Percentiles rank a stretch among this genome's conserved stretches.
These are phyloP conservation scores for Pseudorhombus dupliciocellatus DNA, from an alignment of 2,113 vertebrate genomes.

Conservation along the genomic window DNA sequence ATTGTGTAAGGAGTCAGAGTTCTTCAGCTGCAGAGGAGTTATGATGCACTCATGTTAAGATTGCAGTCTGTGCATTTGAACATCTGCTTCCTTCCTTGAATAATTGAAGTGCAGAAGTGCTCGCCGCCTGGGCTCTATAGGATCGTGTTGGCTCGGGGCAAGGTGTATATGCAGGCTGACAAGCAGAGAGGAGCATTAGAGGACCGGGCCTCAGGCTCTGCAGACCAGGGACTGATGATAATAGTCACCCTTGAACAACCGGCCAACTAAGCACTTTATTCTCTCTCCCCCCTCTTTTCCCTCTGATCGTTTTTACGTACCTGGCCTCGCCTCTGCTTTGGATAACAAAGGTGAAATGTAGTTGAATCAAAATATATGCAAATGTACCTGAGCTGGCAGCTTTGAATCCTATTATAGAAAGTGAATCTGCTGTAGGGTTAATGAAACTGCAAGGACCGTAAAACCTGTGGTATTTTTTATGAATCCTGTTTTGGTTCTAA, in stretches of 20 bases:
- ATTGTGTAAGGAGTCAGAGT: not conserved
- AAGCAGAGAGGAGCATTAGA: constrained; percentile 29
- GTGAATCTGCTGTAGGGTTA: constrained; percentile 2
- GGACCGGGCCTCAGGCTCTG: constrained; percentile 49
- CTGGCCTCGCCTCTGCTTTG: constrained; percentile 10
- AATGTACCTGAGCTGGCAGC: not conserved
- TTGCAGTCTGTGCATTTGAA: constrained; percentile 14
- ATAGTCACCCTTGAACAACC: constrained; percentile 44
- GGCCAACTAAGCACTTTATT: constrained; percentile 50
- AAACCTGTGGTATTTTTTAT: not conserved
- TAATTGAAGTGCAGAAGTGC: constrained; percentile 51
- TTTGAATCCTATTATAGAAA: constrained; percentile 6
- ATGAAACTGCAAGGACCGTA: not conserved
- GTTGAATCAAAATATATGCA: constrained; percentile 32
- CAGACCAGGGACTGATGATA: constrained; percentile 54
- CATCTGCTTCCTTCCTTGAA: constrained; percentile 26
- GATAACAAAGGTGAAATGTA: constrained; percentile 37
- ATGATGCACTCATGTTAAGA: constrained; percentile 17
- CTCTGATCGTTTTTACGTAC: constrained; percentile 13
- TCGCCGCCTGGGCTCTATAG: constrained; percentile 39
- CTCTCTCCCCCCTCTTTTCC: not conserved
- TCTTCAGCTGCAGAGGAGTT: not conserved
- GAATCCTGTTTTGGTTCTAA: not conserved
- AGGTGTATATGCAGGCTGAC: constrained; percentile 37
- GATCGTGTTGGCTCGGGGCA: constrained; percentile 41